phyloP scores from a whole-genome alignment of 1,140 invertebrate genomes.

The Oppia nitens region DNA sequence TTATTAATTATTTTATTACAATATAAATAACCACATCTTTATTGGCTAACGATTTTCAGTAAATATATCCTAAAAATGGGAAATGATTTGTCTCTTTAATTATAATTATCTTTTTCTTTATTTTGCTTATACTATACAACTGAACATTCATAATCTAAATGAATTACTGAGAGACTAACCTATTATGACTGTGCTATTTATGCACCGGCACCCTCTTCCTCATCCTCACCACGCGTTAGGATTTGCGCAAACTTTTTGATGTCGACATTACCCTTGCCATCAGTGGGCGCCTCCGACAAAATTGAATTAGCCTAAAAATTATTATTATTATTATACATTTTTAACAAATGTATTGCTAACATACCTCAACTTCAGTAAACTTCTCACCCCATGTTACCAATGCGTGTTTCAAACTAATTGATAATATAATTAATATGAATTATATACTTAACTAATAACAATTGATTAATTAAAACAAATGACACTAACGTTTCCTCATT shows the following conservation, averaged over 20 bases:
- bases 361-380: conserved; percentile 65
- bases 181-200: no score
- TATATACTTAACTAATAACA: not conserved
- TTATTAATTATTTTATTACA: no score
- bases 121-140: no score
- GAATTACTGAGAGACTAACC: no score
- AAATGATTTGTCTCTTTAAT: no score
- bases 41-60: no score
- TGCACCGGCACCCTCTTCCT: conserved; percentile 27
- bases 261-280: conserved; percentile 22
- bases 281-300: conserved; percentile 22
- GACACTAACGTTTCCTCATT: conserved; percentile 33
- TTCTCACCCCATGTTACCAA: conserved; percentile 93
- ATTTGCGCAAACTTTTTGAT: conserved; percentile 61
- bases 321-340: no score
- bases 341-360: conserved; percentile 1
- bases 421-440: conserved; percentile 8
- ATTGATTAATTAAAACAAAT: not conserved
- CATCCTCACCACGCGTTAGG: conserved; percentile 59
- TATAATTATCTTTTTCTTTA: no score
- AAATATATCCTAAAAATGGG: no score
- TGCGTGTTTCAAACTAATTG: conserved; percentile 64
- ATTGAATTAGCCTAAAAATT: not conserved
- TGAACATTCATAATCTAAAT: no score
- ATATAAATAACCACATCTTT: no score